Base-by-base conservation (phyloP, 2,888 invertebrate genomes). In the Synanthedon tipuliformis region DNA sequence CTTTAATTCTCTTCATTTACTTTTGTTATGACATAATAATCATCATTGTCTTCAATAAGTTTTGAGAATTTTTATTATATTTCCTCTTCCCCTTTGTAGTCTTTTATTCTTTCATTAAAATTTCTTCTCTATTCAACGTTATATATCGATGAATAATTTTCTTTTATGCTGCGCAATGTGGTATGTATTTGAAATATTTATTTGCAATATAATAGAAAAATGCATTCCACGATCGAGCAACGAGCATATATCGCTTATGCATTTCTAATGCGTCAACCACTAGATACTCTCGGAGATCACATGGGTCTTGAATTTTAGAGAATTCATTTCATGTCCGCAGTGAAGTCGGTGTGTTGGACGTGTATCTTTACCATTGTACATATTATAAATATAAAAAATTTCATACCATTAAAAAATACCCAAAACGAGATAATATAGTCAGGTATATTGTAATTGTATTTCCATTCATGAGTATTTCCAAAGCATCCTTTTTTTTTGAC, bases 11-110 rank as follows among this genome's bases (percentile, higher is more conserved):
- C 71, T 70, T 73, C 67, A 75, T 74, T 75, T 68, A 69, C 66
- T 73, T 71, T 69, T 68, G 71, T 72, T 73, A 74, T 69, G 65
- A 70, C 68, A 71, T 73, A 69, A 73, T 71, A 71, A 71, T 34
- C 34, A 34, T 71, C 70, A 74, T 74, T 75, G 66, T 68, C 65
- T 67, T 62, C 64, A 56, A 63, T 62, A 64, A 71, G 59, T 61
- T 57, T 65, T 66, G 69, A 66, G 58, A 61, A 67, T 68, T 68
- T 63, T 58, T 59, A 59, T 59, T 48, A 53, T 53, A 54, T 60
- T 55, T 56, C 58, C 59, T 15, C 45, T n/a, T 34, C 34, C 34
- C 10, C 10, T 34, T 34, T 34, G 34, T 8, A 34, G 10, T 34
- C 34, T 34, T 34, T 34, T 34, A 34, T 34, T 34, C 34, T 7